A percentile compares a stretch with the other conserved stretches of the same genome.
These are phyloP conservation scores for Equus quagga DNA, from an alignment of 2,113 vertebrate species.

Conservation along the genomic window DNA sequence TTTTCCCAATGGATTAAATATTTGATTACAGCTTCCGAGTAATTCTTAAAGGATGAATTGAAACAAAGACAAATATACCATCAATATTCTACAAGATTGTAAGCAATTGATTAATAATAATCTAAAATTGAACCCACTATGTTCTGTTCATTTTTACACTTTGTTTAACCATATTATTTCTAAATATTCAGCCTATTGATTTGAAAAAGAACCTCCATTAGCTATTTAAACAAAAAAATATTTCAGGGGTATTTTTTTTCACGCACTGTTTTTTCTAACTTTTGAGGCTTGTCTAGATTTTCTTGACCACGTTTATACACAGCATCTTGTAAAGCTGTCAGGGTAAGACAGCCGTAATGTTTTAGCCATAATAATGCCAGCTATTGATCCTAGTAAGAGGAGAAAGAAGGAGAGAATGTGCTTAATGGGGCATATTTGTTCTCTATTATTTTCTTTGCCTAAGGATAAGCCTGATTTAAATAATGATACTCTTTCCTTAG, in stretches of 20 bases:
- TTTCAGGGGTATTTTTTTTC: not conserved
- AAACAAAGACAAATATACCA: slow-evolving; percentile 46
- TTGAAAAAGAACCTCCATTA: not conserved
- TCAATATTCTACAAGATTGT: not conserved
- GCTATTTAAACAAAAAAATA: not conserved
- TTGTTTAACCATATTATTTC: slow-evolving; percentile 7
- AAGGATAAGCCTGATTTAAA: slow-evolving; percentile 71
- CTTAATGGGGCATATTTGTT: slow-evolving; percentile 75
- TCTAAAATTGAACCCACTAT: slow-evolving; percentile 11
- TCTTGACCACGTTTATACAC: slow-evolving; percentile 36
- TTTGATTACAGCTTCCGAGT: not conserved
- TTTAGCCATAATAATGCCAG: slow-evolving; percentile 70
- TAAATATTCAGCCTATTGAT: not conserved
- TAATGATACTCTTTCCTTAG: slow-evolving; percentile 71
- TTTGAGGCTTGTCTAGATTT: slow-evolving; percentile 41
- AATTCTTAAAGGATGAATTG: slow-evolving; percentile 25
- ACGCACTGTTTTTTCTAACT: not conserved
- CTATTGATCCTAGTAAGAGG: slow-evolving; percentile 74
- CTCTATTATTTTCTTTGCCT: slow-evolving; percentile 75
- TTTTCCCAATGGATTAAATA: not conserved
- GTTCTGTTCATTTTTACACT: not conserved
- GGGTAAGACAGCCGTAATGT: slow-evolving; percentile 73
- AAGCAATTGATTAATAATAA: not conserved
- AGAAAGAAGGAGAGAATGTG: slow-evolving; percentile 41
- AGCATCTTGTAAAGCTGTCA: slow-evolving; percentile 65